Conservation (phyloP, 2,113 vertebrate species). For the Electrona antarctica region DNA sequence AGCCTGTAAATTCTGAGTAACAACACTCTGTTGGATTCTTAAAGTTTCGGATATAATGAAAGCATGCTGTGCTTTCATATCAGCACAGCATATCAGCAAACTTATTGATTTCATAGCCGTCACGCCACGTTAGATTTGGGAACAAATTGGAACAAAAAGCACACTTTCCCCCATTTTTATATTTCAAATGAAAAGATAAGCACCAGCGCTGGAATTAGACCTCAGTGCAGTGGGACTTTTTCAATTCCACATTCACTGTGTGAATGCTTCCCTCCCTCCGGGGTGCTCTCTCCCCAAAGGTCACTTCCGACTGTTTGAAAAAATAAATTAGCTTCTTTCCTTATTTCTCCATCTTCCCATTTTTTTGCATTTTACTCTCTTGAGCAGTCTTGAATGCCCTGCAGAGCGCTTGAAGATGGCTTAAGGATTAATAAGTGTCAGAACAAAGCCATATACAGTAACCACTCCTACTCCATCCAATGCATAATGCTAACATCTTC, state of each 20-base stretch:
- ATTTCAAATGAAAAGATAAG: neutral
- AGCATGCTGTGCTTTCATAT: neutral
- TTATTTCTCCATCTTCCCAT: conserved; percentile 24
- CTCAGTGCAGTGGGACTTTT: neutral
- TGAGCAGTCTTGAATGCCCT: conserved; percentile 53
- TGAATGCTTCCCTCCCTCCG: neutral
- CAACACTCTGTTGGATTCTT: neutral
- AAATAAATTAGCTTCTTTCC: conserved; percentile 40
- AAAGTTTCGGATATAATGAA: neutral
- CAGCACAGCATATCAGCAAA: neutral
- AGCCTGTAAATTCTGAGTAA: neutral
- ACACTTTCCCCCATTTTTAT: conserved; percentile 8
- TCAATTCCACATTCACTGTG: neutral
- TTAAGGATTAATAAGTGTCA: conserved; percentile 34
- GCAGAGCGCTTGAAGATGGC: conserved; percentile 38
- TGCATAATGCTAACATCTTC: conserved; percentile 61
- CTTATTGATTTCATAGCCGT: neutral
- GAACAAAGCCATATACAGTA: conserved; percentile 35
- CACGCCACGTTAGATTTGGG: neutral
- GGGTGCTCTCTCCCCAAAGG: conserved; percentile 24
- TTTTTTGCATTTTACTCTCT: conserved; percentile 39
- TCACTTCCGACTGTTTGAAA: conserved; percentile 32
- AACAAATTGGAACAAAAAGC: conserved; percentile 5
- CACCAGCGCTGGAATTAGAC: neutral
- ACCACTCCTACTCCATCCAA: conserved; percentile 21